These are phyloP conservation scores for Phoebastria nigripes DNA, from an alignment of 2,797 vertebrate genomes.

Conservation along the genomic window DNA sequence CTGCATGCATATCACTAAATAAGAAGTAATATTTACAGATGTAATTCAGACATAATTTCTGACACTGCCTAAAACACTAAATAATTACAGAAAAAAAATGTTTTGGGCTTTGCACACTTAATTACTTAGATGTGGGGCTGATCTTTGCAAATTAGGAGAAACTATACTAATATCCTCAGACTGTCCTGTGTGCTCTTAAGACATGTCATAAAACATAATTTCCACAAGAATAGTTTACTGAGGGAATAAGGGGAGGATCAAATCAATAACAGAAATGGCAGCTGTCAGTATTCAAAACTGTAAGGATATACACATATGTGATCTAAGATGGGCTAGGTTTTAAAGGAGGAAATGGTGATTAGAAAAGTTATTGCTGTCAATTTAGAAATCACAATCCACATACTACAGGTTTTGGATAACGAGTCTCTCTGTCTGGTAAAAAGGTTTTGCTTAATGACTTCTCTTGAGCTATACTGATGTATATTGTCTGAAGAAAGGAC, in stretches of 20 bases:
- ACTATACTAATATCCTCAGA: not conserved
- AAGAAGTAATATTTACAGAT: not conserved
- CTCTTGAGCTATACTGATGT: not conserved
- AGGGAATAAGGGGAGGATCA: not conserved
- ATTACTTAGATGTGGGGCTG: not conserved
- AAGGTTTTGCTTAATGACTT: not conserved
- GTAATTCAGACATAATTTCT: not conserved
- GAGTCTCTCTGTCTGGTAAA: not conserved
- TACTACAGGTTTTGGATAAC: not conserved
- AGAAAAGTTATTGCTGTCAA: not conserved
- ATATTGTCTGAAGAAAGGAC: not conserved
- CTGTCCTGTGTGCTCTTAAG: not conserved
- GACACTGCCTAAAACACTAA: not conserved
- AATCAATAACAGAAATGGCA: conserved; percentile 8
- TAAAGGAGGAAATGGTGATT: not conserved
- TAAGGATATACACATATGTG: not conserved
- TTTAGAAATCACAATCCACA: not conserved
- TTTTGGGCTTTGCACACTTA: not conserved
- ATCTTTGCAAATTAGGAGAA: not conserved
- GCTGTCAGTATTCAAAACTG: not conserved
- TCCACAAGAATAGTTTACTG: not conserved
- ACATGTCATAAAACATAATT: not conserved
- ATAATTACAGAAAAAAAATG: not conserved
- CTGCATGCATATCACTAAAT: not conserved
- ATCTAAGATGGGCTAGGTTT: not conserved